Percentiles rank a stretch among this genome's conserved stretches.
Evolutionary conservation across 2,888 invertebrate species (phyloP).

Genomic region (Cryptus viduatorius): DNA sequence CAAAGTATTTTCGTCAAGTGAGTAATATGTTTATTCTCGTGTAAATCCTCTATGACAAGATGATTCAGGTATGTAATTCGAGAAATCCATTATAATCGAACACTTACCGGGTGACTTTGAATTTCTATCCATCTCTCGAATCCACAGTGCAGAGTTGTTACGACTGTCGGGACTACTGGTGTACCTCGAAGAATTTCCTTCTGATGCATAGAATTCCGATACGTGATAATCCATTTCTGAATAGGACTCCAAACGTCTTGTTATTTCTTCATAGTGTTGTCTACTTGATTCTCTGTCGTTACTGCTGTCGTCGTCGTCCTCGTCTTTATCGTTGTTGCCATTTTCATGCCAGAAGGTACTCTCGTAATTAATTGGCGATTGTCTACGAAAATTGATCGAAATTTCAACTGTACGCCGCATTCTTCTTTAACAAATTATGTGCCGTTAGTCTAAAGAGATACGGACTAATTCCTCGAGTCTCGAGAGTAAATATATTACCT

Average conservation of each 20-base stretch:
- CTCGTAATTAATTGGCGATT: slow-evolving; percentile 48
- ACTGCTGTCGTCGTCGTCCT: slow-evolving; percentile 60
- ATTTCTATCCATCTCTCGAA: slow-evolving; percentile 64
- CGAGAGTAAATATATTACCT: slow-evolving; percentile 49
- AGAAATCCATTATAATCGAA: slow-evolving; percentile 33
- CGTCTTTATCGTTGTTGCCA: slow-evolving; percentile 49
- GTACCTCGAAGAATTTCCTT: slow-evolving; percentile 62
- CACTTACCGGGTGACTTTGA: slow-evolving; percentile 63
- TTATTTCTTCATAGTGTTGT: slow-evolving; percentile 71
- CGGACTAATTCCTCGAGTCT: not conserved
- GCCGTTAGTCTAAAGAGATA: not conserved
- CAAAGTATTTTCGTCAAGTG: slow-evolving; percentile 57
- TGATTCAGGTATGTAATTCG: slow-evolving; percentile 56
- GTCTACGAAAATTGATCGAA: slow-evolving; percentile 20
- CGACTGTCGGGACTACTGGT: slow-evolving; percentile 67
- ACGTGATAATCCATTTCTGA: slow-evolving; percentile 62
- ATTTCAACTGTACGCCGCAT: not conserved
- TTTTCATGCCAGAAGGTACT: slow-evolving; percentile 47
- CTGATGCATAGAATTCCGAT: slow-evolving; percentile 66
- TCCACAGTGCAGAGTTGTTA: slow-evolving; percentile 64
- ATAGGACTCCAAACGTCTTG: slow-evolving; percentile 71
- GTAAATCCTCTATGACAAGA: slow-evolving; percentile 4
- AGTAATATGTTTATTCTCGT: slow-evolving; percentile 53
- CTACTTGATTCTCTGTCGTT: slow-evolving; percentile 55
- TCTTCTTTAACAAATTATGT: not conserved